Evolutionary conservation across 2,888 invertebrate genomes (phyloP).

Genomic region (Drosophila tanythrix): DNA sequence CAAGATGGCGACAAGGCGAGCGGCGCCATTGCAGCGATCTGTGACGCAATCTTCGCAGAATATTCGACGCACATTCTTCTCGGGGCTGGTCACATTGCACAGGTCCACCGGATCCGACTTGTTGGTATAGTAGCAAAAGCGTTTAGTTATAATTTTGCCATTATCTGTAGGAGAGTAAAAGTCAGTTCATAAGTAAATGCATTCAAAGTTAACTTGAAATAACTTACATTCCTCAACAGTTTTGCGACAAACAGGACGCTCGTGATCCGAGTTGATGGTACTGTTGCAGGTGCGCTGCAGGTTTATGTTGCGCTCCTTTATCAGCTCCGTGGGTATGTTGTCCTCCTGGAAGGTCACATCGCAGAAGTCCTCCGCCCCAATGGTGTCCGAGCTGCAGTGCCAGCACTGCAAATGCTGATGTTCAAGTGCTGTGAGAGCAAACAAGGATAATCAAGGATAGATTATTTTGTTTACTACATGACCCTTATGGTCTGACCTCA

Average conservation of each 20-base stretch:
- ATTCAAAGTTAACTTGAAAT: background rate
- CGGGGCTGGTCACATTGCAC: conserved; percentile 77
- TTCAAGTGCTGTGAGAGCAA: conserved; percentile 33
- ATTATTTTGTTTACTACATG: conserved; percentile 17
- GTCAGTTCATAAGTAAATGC: background rate
- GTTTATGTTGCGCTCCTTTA: conserved; percentile 80
- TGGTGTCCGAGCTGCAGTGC: conserved; percentile 83
- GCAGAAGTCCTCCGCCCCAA: conserved; percentile 82
- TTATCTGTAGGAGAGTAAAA: conserved; percentile 58
- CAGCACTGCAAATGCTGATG: conserved; percentile 79
- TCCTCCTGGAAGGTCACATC: conserved; percentile 80
- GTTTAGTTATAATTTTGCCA: conserved; percentile 80
- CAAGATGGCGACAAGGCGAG: conserved; percentile 50
- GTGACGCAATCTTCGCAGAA: conserved; percentile 82
- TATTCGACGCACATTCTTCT: conserved; percentile 77
- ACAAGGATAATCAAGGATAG: conserved; percentile 7
- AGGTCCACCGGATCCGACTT: conserved; percentile 81
- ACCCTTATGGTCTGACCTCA: conserved; percentile 53
- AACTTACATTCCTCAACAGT: conserved; percentile 82
- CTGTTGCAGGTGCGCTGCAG: conserved; percentile 79
- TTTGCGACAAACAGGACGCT: conserved; percentile 83
- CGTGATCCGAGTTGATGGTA: conserved; percentile 82
- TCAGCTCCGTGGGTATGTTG: conserved; percentile 73
- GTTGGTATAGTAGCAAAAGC: conserved; percentile 84
- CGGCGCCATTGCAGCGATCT: conserved; percentile 79